Base-by-base conservation (phyloP, 2,888 invertebrate genomes). In the Adelphocoris suturalis region DNA sequence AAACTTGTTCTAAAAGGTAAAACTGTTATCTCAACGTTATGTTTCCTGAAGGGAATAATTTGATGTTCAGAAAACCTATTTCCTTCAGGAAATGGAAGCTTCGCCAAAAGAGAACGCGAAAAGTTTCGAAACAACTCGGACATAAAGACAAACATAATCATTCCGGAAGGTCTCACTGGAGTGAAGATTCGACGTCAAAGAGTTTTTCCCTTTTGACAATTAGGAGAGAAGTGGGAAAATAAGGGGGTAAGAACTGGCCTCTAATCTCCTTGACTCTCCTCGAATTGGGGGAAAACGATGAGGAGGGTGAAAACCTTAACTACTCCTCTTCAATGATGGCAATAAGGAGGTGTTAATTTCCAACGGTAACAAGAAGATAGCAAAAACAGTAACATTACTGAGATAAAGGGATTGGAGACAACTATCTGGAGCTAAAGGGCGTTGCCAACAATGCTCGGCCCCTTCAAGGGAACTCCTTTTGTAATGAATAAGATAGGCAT, bases 261-360 rank as follows among this genome's bases (percentile, higher is more conserved):
- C 86, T 86, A 86, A 86, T 86, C 86, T 86, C 68, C 84, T 55
- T 37, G 46, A 68, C 48, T 48, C 81, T 81, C 68, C 27, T 19
- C 16, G 48, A 52, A 52, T 82, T 19, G 52, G 75, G 57, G 52
- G 61, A 57, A 57, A 28, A n/a, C 19, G 23, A 61, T 13, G 19
- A 86, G 48, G 52, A 88, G 52, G 84, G 46, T 13, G 82, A 90
- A 86, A 68, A 28, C 78, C 78, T 55, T 85, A 88, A 88, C 76
- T 76, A 88, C 88, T 46, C 52, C 88, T 57, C 52, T 61, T 76
- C 86, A 90, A 90, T 88, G 88, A 78, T 52, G 86, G 90, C 75
- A 90, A 90, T 90, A 90, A 90, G 90, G 89, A 89, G 89, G 90
- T 89, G 90, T 90, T 90, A 90, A 90, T 90, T 87, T 75, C 75